Conservation (phyloP, 1,140 invertebrate genomes). For the Drosophila albomicans region DNA sequence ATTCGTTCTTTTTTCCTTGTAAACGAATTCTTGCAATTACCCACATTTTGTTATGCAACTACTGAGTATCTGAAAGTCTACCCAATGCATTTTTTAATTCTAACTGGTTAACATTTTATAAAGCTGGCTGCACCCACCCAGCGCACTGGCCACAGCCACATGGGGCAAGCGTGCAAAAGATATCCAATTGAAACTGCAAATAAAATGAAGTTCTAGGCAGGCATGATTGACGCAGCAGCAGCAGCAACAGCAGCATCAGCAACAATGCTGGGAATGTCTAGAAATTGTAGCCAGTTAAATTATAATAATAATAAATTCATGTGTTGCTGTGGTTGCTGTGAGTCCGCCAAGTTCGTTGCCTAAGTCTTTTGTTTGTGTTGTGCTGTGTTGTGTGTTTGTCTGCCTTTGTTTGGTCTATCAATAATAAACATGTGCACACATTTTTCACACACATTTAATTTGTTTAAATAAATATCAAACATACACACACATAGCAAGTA, state of each 20-base stretch:
- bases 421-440: constrained; percentile 47
- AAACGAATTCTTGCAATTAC: too few relatives aligned
- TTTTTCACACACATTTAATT: constrained; percentile 65
- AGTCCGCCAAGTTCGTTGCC: constrained; percentile 57
- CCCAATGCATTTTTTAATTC: background rate
- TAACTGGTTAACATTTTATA: constrained; percentile 43
- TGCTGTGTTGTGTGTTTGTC: background rate
- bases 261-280: constrained; percentile 79
- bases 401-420: constrained; percentile 44
- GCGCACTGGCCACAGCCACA: constrained; percentile 18
- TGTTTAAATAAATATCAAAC: constrained; percentile 68
- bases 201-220: constrained; percentile 52
- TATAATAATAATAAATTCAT: constrained; percentile 60
- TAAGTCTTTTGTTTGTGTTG: constrained; percentile 60
- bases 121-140: constrained; percentile 38
- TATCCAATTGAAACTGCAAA: constrained; percentile 47
- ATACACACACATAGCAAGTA: constrained; percentile 23
- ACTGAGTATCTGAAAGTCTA: constrained; percentile 27
- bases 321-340: constrained; percentile 32
- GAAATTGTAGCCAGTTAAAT: constrained; percentile 72
- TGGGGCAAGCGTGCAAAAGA: constrained; percentile 36
- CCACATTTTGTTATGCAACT: background rate
- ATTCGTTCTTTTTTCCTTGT: too few relatives aligned
- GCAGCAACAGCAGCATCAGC: constrained; percentile 24
- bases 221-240: constrained; percentile 58